phyloP scores from a whole-genome alignment of 2,113 vertebrate genomes.

The Mustelus asterias region DNA sequence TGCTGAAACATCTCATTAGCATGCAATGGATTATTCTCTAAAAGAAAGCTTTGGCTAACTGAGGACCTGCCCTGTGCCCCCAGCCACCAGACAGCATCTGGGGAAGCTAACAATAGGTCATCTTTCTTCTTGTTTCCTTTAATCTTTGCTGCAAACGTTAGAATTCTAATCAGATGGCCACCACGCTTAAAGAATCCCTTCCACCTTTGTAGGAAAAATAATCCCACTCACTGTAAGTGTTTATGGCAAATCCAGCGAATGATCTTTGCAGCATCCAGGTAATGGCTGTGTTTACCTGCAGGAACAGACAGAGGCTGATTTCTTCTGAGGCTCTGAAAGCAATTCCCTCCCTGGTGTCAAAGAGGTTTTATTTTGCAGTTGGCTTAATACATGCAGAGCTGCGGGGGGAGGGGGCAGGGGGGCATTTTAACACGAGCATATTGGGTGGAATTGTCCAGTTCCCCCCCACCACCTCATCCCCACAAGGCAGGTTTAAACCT shows the following conservation, averaged over 20 bases:
- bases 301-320: neutral
- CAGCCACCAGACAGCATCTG: neutral
- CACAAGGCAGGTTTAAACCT: no score
- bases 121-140: neutral
- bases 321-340: conserved; percentile 17
- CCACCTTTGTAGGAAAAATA: neutral
- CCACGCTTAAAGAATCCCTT: neutral
- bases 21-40: neutral
- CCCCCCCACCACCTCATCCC: no score
- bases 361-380: neutral
- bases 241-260: conserved; percentile 22
- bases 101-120: neutral
- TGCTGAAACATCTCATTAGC: conserved; percentile 15
- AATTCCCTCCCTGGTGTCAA: conserved; percentile 23
- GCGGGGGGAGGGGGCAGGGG: no score
- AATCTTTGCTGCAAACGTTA: neutral
- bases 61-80: neutral
- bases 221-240: neutral
- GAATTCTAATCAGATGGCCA: conserved; percentile 11
- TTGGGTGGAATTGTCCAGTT: neutral
- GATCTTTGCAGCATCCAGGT: neutral
- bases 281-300: conserved; percentile 22
- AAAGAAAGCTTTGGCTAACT: conserved; percentile 24
- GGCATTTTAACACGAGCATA: neutral
- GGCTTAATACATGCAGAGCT: neutral